Evolutionary conservation across 1,140 invertebrate genomes (phyloP).

Genomic region (Zaprionus taronus): DNA sequence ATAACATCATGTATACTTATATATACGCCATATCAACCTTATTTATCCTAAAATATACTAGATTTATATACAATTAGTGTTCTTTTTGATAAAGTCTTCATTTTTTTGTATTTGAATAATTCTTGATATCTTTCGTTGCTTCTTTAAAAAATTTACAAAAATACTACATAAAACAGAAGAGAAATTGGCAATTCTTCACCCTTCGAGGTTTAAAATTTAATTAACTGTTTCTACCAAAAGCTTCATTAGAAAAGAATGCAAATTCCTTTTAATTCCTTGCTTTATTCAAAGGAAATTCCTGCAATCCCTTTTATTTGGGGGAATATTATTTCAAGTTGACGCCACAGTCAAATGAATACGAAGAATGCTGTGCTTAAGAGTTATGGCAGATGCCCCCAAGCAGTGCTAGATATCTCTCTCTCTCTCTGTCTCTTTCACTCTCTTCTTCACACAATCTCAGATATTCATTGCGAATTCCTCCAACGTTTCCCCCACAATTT

Average conservation of each 20-base stretch:
- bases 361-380: not conserved
- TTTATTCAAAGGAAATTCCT: not conserved
- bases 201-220: not conserved
- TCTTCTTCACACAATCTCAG: not conserved
- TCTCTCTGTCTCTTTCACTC: not conserved
- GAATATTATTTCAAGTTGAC: not conserved
- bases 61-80: too few relatives aligned
- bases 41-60: too few relatives aligned
- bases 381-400: not conserved
- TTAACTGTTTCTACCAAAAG: not conserved
- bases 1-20: too few relatives aligned
- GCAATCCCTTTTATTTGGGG: not conserved
- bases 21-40: too few relatives aligned
- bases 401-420: not conserved
- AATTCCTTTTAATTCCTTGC: not conserved
- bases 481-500: not conserved
- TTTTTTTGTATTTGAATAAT: too few relatives aligned
- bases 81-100: too few relatives aligned
- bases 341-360: conserved; percentile 1
- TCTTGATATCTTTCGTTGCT: too few relatives aligned
- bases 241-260: conserved; percentile 5
- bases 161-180: too few relatives aligned
- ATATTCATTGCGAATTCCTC: not conserved
- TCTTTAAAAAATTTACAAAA: too few relatives aligned
- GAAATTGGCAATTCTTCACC: too few relatives aligned